Base-by-base conservation (phyloP, 2,888 invertebrate genomes). In the Oscheius sp. region DNA sequence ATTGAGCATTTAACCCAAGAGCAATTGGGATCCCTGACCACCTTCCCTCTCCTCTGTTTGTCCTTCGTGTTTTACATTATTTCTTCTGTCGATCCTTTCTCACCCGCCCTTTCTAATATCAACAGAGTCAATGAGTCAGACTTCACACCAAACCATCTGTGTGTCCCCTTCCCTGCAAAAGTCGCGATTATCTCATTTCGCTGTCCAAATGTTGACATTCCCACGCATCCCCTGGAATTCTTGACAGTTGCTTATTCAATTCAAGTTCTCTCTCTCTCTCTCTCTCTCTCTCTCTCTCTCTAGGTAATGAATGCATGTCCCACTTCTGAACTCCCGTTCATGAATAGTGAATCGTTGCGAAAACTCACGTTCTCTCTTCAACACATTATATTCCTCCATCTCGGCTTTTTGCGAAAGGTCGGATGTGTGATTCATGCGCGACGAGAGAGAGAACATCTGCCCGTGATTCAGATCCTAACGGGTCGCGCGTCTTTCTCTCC, bases 381-480 rank as follows among this genome's bases (percentile, higher is more conserved):
- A 5, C 42, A 42, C 42, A 5, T 42, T 42, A 42, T 7, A 7
- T 7, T 42, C n/a, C 35, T 60, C 60, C 60, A 60, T 60, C 37
- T 35, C 42, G 42, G 32, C 21, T 57, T 57, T 57, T 57, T 57
- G 57, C 57, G 60, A 60, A 60, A 60, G 60, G 60, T 60, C 60
- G 60, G 60, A 33, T 60, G 53, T 53, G 53, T 53, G 53, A 53
- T 53, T 53, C 53, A 53, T 53, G n/a, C 53, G 53, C 42, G 7
- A 21, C 21, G 21, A 21, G 21, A 21, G 21, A 21, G 21, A 42
- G 42, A 42, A 53, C 53, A 53, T 53, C 53, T 53, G 53, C 29
- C 53, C 29, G 29, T 53, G 53, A 53, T 21, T 53, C 53, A 53
- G 53, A 53, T 53, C 53, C 53, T 53, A 53, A 53, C 53, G 53